These are phyloP conservation scores for Drosophila mayri DNA, from an alignment of 1,140 invertebrate species.

Conservation along the genomic window DNA sequence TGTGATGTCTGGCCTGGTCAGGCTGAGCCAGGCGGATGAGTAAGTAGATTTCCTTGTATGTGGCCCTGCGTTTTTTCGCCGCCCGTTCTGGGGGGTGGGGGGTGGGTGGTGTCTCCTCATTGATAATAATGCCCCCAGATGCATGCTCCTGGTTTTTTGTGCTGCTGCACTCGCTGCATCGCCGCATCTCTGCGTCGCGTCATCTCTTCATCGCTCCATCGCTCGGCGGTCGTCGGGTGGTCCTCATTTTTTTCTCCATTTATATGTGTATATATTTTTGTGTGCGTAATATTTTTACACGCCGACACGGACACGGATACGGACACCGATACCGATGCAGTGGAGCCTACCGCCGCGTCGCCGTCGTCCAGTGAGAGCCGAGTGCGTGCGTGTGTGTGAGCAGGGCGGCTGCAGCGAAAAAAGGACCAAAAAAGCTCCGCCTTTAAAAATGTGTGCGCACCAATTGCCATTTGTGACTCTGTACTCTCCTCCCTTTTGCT, in stretches of 20 bases:
- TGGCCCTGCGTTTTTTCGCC: conserved; percentile 38
- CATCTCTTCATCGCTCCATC: conserved; percentile 46
- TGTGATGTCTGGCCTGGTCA: conserved; percentile 74
- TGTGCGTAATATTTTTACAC: conserved; percentile 82
- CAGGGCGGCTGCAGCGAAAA: conserved; percentile 65
- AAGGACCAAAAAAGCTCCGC: conserved; percentile 84
- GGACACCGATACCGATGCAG: conserved; percentile 33
- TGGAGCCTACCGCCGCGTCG: conserved; percentile 39
- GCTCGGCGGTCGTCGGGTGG: conserved; percentile 57
- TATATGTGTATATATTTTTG: conserved; percentile 41
- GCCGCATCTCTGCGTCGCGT: conserved; percentile 20
- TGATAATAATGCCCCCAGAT: conserved; percentile 75
- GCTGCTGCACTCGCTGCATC: conserved; percentile 13
- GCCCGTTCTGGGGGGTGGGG: background rate
- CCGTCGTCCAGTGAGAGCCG: conserved; percentile 64
- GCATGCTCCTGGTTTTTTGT: conserved; percentile 12
- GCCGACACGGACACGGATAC: conserved; percentile 35
- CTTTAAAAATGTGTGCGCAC: conserved; percentile 83
- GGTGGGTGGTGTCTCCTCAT: conserved; percentile 54
- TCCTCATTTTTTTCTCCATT: conserved; percentile 40
- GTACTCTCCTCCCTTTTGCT: conserved; percentile 81
- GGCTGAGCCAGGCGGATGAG: conserved; percentile 60
- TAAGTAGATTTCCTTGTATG: conserved; percentile 83
- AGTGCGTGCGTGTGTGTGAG: conserved; percentile 52
- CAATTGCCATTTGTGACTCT: conserved; percentile 82